Percentiles rank a stretch among this genome's conserved stretches.
phyloP scores from a whole-genome alignment of 2,888 invertebrate species.

The Allophyes oxyacanthae region DNA sequence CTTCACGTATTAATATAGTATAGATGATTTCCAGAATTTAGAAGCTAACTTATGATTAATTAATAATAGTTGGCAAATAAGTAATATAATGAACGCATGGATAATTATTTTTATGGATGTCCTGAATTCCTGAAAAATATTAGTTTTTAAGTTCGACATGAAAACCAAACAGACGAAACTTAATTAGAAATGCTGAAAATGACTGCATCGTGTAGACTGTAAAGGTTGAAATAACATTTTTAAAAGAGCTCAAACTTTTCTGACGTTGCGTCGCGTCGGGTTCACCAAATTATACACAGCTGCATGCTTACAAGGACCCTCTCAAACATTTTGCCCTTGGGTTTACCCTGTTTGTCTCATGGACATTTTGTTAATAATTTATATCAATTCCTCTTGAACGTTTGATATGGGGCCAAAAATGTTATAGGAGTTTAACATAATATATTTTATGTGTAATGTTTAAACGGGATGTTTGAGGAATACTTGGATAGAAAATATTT shows the following conservation, averaged over 20 bases:
- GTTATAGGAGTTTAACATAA: not conserved
- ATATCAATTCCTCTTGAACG: slow-evolving; percentile 10
- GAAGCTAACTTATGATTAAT: too few species aligned
- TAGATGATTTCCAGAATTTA: too few species aligned
- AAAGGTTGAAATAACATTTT: slow-evolving; percentile 25
- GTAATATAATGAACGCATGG: too few species aligned
- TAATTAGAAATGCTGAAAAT: not conserved
- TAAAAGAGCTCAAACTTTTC: slow-evolving; percentile 33
- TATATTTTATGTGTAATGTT: not conserved
- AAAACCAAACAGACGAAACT: too few species aligned
- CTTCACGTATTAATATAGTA: too few species aligned
- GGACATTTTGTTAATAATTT: slow-evolving; percentile 32
- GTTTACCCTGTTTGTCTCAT: slow-evolving; percentile 32
- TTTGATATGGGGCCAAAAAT: slow-evolving; percentile 1
- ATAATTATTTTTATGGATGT: too few species aligned
- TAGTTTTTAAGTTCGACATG: too few species aligned
- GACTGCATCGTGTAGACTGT: not conserved
- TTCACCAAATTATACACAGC: slow-evolving; percentile 40
- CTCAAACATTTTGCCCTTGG: slow-evolving; percentile 44
- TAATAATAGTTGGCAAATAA: too few species aligned
- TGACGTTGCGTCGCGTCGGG: slow-evolving; percentile 5
- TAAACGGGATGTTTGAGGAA: too few species aligned
- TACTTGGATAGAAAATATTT: too few species aligned
- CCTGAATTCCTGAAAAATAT: too few species aligned
- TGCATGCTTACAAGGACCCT: slow-evolving; percentile 38